Conservation (phyloP, 2,797 vertebrate genomes). For the Buphagus erythrorhynchus region DNA sequence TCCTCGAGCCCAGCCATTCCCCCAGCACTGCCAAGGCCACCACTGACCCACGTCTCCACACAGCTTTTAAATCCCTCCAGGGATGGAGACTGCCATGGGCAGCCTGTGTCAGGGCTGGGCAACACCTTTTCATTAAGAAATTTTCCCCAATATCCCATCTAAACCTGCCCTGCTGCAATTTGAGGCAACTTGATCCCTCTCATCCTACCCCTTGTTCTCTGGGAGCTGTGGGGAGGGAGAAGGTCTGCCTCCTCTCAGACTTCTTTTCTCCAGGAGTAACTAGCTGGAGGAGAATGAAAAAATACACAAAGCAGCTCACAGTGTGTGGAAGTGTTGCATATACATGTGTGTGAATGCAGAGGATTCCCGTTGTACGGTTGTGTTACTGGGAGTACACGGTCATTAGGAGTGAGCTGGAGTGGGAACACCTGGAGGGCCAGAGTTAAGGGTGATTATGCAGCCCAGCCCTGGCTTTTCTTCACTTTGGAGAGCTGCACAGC, state of each 20-base stretch:
- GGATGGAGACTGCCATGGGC: background rate
- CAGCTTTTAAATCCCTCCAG: fast-evolving
- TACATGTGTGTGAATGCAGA: background rate
- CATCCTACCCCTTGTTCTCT: background rate
- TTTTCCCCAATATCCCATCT: background rate
- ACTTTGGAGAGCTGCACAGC: background rate
- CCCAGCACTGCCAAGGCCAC: background rate
- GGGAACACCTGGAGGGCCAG: conserved; percentile 32
- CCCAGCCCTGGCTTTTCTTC: conserved; percentile 7
- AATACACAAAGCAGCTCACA: background rate
- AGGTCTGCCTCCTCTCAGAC: background rate
- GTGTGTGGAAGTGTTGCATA: background rate
- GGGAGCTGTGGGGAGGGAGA: background rate
- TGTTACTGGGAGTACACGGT: background rate
- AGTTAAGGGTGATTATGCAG: conserved; percentile 11
- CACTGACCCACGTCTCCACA: fast-evolving
- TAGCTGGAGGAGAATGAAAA: background rate
- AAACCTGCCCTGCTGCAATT: background rate
- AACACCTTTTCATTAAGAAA: background rate
- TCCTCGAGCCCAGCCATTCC: fast-evolving
- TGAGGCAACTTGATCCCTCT: background rate
- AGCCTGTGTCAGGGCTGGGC: background rate
- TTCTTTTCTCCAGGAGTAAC: background rate
- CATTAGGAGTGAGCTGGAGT: background rate
- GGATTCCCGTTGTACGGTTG: background rate